A percentile compares a stretch with the other conserved stretches of the same genome.
phyloP scores from a whole-genome alignment of 1,140 invertebrate species.

The Tetranychus cinnabarinus region DNA sequence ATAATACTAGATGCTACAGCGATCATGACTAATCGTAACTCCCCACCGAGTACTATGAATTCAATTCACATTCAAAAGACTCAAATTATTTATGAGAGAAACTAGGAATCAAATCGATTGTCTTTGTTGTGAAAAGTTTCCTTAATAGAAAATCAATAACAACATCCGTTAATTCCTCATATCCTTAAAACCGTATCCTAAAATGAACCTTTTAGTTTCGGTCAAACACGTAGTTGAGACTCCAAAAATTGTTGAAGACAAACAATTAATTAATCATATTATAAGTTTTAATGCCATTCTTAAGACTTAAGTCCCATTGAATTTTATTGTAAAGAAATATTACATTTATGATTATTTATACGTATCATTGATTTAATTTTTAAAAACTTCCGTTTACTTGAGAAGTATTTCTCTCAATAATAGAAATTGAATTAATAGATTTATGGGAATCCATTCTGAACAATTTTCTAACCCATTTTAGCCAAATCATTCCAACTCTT shows the following conservation, averaged over 20 bases:
- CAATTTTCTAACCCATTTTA: no score
- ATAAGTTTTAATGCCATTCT: neutral
- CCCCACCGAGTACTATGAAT: no score
- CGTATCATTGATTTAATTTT: neutral
- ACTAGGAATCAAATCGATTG: no score
- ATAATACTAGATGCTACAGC: no score
- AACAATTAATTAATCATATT: neutral
- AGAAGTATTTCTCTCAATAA: no score
- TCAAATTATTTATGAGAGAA: no score
- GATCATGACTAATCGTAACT: no score
- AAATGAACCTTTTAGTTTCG: constrained; percentile 17
- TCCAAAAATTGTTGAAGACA: neutral
- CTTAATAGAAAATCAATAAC: no score
- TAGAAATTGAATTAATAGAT: no score
- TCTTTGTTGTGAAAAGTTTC: no score
- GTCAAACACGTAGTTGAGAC: constrained; percentile 18
- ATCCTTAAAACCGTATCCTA: constrained; percentile 20
- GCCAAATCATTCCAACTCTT: neutral
- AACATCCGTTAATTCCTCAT: constrained; percentile 6
- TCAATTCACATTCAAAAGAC: no score
- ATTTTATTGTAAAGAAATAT: neutral
- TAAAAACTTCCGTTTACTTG: neutral
- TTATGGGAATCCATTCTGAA: no score
- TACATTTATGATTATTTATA: neutral
- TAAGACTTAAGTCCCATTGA: neutral